Percentiles rank a stretch among this genome's conserved stretches.
Evolutionary conservation across 2,113 vertebrate genomes (phyloP).

Genomic region (Ia io): DNA sequence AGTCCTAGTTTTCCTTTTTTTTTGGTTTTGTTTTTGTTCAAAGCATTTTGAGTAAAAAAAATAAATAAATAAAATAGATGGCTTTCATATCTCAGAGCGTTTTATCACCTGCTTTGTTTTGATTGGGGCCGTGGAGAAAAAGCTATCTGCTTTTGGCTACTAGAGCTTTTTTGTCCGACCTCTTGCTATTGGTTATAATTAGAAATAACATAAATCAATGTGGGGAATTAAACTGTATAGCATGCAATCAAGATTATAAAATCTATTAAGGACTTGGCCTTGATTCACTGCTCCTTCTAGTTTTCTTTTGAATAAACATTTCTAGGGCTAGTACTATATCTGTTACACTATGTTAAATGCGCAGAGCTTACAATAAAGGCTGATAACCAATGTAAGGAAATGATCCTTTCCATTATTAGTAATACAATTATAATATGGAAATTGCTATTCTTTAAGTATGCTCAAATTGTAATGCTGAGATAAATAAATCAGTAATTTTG

Average conservation of each 20-base stretch:
- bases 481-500: not conserved
- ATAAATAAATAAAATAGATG: not conserved
- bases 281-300: not conserved
- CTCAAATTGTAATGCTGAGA: not conserved
- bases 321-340: not conserved
- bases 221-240: constrained; percentile 18
- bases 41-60: constrained; percentile 8
- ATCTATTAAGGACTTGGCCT: not conserved
- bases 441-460: not conserved
- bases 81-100: not conserved
- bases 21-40: not conserved
- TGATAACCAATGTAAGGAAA: not conserved
- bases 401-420: not conserved
- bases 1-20: not conserved
- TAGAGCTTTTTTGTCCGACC: not conserved
- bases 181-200: constrained; percentile 16
- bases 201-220: not conserved
- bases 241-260: not conserved
- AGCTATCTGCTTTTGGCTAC: not conserved
- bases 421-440: not conserved
- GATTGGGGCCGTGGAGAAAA: not conserved
- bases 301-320: not conserved
- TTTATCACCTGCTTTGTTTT: constrained; percentile 30
- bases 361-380: not conserved
- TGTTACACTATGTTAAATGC: not conserved